Evolutionary conservation across 23 tunicate species (phyloP).

Genomic region (Clavelina lepadiformis): DNA sequence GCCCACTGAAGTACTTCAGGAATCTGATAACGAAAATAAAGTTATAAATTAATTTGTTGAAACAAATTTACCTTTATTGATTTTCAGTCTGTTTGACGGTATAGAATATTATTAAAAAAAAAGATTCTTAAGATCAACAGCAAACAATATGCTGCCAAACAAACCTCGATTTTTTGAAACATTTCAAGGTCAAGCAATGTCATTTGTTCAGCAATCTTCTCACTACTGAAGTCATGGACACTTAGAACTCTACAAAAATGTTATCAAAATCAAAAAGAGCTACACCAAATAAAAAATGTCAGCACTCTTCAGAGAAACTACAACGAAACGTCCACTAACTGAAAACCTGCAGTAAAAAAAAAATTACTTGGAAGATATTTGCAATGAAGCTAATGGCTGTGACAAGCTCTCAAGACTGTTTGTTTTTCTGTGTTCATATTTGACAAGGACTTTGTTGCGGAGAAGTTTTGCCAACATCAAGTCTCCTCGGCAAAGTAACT

Average conservation of each 20-base stretch:
- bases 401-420: slow-evolving; percentile 28
- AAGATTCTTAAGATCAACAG: too few species aligned
- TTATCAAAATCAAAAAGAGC: background rate
- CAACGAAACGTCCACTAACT: too few species aligned
- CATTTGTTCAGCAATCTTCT: slow-evolving; percentile 92
- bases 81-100: too few species aligned
- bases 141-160: too few species aligned
- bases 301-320: too few species aligned
- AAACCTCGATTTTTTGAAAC: slow-evolving; percentile 89
- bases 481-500: slow-evolving; percentile 58
- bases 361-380: slow-evolving; percentile 60
- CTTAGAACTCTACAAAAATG: slow-evolving; percentile 49
- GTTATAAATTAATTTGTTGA: too few species aligned
- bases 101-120: too few species aligned
- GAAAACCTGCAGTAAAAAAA: background rate
- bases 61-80: too few species aligned
- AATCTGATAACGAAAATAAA: slow-evolving; percentile 59
- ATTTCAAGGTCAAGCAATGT: slow-evolving; percentile 75
- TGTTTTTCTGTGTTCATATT: slow-evolving; percentile 59
- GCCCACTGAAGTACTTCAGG: slow-evolving; percentile 94
- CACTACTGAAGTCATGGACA: slow-evolving; percentile 85
- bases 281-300: background rate
- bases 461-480: slow-evolving; percentile 76
- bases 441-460: slow-evolving; percentile 57
- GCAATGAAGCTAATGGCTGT: slow-evolving; percentile 42